These are phyloP conservation scores for Phenganax stokvisi DNA, from an alignment of 92 coral and sea anemone species.

Conservation along the genomic window DNA sequence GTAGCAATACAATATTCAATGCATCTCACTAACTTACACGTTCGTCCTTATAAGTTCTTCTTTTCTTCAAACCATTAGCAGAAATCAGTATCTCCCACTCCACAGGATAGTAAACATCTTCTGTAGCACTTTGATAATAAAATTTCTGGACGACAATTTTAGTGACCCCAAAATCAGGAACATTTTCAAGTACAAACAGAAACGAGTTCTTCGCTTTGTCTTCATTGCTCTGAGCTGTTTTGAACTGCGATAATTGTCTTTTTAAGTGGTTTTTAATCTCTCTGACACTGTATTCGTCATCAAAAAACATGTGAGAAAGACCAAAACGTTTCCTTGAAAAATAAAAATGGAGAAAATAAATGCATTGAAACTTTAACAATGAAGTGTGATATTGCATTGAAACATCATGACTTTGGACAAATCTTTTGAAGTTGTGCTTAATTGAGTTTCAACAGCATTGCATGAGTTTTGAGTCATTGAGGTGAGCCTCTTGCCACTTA, in stretches of 20 bases:
- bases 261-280: conserved; percentile 32
- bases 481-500: no score
- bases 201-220: conserved; percentile 34
- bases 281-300: conserved; percentile 20
- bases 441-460: no score
- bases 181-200: conserved; percentile 31
- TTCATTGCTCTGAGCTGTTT: conserved; percentile 17
- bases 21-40: conserved; percentile 41
- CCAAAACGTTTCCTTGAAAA: conserved; percentile 32
- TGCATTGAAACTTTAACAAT: no score
- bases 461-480: no score
- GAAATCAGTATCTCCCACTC: conserved; percentile 72
- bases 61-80: conserved; percentile 77
- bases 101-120: conserved; percentile 14
- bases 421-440: no score
- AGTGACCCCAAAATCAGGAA: conserved; percentile 34
- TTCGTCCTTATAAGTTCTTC: conserved; percentile 51
- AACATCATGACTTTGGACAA: no score
- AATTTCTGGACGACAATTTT: conserved; percentile 35
- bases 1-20: not conserved
- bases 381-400: no score
- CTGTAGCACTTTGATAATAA: conserved; percentile 32
- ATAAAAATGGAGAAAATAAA: no score
- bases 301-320: conserved; percentile 13
- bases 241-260: conserved; percentile 28